Evolutionary conservation across 2,888 invertebrate species (phyloP), one percentile per base, ranked within the genome.

Genomic region (Synergus gifuensis): DNA sequence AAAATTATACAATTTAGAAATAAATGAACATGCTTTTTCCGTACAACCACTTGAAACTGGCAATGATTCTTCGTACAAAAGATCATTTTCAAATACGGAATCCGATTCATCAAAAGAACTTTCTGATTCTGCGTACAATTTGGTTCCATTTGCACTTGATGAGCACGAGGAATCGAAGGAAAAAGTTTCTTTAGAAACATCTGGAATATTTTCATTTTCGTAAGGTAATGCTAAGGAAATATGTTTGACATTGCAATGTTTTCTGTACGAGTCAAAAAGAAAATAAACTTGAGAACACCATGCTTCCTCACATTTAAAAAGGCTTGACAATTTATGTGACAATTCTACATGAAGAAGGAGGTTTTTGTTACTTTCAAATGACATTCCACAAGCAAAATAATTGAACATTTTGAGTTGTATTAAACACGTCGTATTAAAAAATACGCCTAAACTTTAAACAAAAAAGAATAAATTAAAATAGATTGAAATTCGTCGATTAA

Each of bases 101-200:
- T 58, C 40, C n/a, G 49, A n/a, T 11, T 73, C 73, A 40, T 49
- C 54, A 18, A 44, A 73, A n/a, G 73, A 73, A 73, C 73, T 49
- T 8, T 73, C 58, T 8, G 54, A 73, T n/a, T 73, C 73, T 49
- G 40, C n/a, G 42, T 66, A 66, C 18, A 18, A 9, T 40, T 40
- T 3, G 16, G 40, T 40, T 18, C 42, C 66, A 44, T 44, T 44
- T 44, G 44, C 44, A 44, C 44, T 44, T 44, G 44, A 44, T 44
- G 44, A 44, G 44, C 44, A 44, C 8, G n/a, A 5, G 18, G 42
- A 66, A n/a, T 66, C 42, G 18, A 18, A n/a, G 42, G 1, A 5
- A 40, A 18, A 42, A 42, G 66, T 8, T n/a, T n/a, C 42, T 42
- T 64, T 64, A 36, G 14, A 2, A 36, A 16, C 16, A 64, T 64